These are phyloP conservation scores for Dascyllus trimaculatus DNA, from an alignment of 2,113 vertebrate species.

Conservation along the genomic window DNA sequence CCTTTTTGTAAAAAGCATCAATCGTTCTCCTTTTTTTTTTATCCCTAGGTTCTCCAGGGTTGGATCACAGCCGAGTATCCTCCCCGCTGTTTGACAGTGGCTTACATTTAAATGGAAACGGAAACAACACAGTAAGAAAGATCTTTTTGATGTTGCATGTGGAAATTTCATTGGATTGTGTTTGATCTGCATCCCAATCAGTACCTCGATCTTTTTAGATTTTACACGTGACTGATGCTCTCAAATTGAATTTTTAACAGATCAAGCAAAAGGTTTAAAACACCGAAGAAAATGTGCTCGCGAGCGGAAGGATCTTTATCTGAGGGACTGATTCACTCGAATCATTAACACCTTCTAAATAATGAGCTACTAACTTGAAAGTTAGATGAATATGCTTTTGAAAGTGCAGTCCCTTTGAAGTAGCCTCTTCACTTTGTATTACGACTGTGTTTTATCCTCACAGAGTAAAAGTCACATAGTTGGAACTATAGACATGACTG, in stretches of 20 bases:
- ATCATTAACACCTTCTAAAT: background rate
- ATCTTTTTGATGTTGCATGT: background rate
- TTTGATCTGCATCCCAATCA: background rate
- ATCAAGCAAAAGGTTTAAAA: background rate
- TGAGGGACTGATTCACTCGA: background rate
- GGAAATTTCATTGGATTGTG: background rate
- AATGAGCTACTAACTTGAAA: no score
- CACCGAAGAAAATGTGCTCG: background rate
- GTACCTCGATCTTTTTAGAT: background rate
- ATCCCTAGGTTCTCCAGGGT: constrained; percentile 89
- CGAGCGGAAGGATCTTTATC: background rate
- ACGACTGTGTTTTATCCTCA: background rate
- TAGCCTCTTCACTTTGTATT: background rate
- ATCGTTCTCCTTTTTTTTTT: constrained; percentile 12
- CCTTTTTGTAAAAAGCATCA: background rate
- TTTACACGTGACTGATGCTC: background rate
- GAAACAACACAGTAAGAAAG: constrained; percentile 88
- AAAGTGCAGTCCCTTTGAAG: background rate
- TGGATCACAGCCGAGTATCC: constrained; percentile 89
- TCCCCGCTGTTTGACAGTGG: constrained; percentile 95
- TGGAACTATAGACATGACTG: no score
- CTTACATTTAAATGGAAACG: constrained; percentile 91
- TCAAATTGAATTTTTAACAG: background rate
- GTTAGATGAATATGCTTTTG: background rate
- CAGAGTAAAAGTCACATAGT: background rate